Percentiles rank a stretch among this genome's conserved stretches.
Conservation (phyloP, 1,140 invertebrate species). For the Philotrypesis tridentata region DNA sequence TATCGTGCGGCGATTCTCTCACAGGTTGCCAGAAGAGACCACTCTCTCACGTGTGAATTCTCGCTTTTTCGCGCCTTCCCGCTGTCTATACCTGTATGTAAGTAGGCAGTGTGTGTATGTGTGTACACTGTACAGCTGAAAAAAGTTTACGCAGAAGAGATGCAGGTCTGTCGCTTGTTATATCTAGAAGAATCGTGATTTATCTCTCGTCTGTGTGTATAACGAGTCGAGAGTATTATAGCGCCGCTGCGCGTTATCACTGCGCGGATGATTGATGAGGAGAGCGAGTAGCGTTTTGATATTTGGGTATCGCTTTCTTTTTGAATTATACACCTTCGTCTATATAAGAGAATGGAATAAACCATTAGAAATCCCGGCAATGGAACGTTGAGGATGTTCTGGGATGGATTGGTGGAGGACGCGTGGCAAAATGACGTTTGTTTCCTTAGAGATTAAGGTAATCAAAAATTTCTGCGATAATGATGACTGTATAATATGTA, state of each 20-base stretch:
- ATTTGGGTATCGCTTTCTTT: no score
- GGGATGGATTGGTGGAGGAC: no score
- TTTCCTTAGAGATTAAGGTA: no score
- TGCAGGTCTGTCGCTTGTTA: neutral
- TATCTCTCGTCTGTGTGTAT: neutral
- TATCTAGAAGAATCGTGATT: no score
- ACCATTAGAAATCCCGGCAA: no score
- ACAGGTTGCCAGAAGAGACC: constrained; percentile 3
- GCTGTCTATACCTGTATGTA: neutral
- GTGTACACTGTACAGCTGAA: neutral
- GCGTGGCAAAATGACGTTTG: no score
- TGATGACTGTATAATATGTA: no score
- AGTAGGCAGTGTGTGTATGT: neutral
- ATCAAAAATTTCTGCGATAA: no score
- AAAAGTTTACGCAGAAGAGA: neutral
- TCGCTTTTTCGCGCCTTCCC: neutral
- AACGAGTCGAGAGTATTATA: neutral
- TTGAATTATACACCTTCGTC: no score
- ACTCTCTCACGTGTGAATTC: constrained; percentile 1
- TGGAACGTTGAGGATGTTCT: no score
- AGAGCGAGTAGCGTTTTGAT: no score
- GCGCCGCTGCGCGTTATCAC: neutral
- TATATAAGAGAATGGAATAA: no score
- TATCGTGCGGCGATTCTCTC: constrained; percentile 18
- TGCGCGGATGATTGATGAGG: neutral